Percentiles rank a stretch among this genome's conserved stretches.
These are phyloP conservation scores for Caprella mutica DNA, from an alignment of 2,888 invertebrate genomes.

Conservation along the genomic window DNA sequence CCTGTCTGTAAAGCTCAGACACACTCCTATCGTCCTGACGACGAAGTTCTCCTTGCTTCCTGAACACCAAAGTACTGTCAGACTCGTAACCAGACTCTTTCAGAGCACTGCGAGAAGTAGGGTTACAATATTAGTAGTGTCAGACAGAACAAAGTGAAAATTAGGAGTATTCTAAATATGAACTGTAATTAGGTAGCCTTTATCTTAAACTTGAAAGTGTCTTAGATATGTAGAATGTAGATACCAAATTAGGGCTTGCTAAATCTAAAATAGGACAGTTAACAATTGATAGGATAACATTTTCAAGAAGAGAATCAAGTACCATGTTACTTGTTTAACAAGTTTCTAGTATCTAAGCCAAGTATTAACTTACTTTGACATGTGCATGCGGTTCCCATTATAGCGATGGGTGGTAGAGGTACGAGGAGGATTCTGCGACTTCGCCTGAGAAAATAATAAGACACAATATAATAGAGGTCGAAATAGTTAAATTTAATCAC, in stretches of 20 bases:
- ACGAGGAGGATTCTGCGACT: slow-evolving; percentile 26
- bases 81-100: slow-evolving; percentile 86
- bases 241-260: no score
- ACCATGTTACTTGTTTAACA: no score
- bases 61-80: slow-evolving; percentile 75
- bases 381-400: slow-evolving; percentile 26
- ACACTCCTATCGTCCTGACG: slow-evolving; percentile 25
- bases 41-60: slow-evolving; percentile 53
- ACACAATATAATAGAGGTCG: no score
- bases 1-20: slow-evolving; percentile 29
- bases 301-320: no score
- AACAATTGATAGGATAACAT: no score
- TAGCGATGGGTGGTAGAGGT: slow-evolving; percentile 24
- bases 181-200: no score
- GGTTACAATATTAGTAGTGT: background rate
- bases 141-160: background rate
- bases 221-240: no score
- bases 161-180: background rate
- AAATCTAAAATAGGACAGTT: no score
- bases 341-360: no score
- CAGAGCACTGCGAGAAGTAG: slow-evolving; percentile 51
- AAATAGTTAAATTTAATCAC: no score
- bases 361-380: slow-evolving; percentile 27
- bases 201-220: no score
- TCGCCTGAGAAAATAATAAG: slow-evolving; percentile 18